Evolutionary conservation across 1,140 invertebrate species (phyloP).

Genomic region (Aphelinus atriplicis): DNA sequence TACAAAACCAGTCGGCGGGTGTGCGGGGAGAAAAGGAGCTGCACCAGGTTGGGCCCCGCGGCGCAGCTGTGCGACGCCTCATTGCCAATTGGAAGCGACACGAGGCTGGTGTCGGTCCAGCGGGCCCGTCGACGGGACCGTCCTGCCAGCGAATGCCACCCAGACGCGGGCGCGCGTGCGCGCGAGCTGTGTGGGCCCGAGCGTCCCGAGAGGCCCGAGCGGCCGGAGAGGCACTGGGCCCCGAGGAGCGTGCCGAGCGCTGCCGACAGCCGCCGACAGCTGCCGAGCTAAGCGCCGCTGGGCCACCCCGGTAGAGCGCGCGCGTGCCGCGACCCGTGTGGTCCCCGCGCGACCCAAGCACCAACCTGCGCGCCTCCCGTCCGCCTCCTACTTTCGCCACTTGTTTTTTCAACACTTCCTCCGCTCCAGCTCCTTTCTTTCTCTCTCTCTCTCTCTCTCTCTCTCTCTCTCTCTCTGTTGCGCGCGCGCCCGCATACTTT

Average conservation of each 20-base stretch:
- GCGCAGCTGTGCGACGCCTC: slow-evolving; percentile 51
- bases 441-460: background rate
- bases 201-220: background rate
- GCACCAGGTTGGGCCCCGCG: slow-evolving; percentile 45
- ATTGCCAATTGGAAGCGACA: slow-evolving; percentile 61
- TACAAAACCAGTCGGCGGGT: slow-evolving; percentile 66
- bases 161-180: slow-evolving; percentile 66
- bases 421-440: background rate
- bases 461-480: slow-evolving; percentile 27
- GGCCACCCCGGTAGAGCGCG: slow-evolving; percentile 68
- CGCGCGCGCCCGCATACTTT: slow-evolving; percentile 26
- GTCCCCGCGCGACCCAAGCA: slow-evolving; percentile 48
- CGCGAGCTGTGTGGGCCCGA: slow-evolving; percentile 63
- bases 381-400: slow-evolving; percentile 36
- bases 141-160: slow-evolving; percentile 65
- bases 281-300: slow-evolving; percentile 48
- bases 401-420: slow-evolving; percentile 9
- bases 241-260: slow-evolving; percentile 50
- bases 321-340: slow-evolving; percentile 67
- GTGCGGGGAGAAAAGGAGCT: slow-evolving; percentile 68
- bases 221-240: too few relatives aligned
- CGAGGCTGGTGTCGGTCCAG: too few relatives aligned
- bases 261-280: slow-evolving; percentile 53
- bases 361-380: slow-evolving; percentile 39
- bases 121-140: slow-evolving; percentile 42